Conservation (phyloP, 2,888 invertebrate genomes). For the Vandiemenella viatica region DNA sequence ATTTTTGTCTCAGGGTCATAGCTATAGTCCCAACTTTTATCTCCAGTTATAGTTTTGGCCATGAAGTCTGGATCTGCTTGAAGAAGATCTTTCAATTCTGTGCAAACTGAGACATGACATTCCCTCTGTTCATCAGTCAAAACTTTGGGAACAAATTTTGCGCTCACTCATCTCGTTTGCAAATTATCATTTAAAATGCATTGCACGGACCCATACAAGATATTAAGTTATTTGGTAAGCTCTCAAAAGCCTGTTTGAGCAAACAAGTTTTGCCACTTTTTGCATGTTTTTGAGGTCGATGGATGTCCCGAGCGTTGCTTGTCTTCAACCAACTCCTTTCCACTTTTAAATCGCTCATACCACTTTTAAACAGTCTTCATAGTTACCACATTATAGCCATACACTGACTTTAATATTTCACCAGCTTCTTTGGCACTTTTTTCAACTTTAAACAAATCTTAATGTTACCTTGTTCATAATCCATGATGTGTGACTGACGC, state of each 20-base stretch:
- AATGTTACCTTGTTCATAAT: not conserved
- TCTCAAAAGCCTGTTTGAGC: not conserved
- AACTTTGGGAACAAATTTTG: not conserved
- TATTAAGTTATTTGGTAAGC: not conserved
- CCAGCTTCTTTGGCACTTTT: not conserved
- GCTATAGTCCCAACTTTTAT: not conserved
- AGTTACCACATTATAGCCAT: not conserved
- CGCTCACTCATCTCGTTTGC: not conserved
- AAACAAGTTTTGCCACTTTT: not conserved
- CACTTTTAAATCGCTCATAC: too few relatives aligned
- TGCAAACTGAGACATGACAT: conserved; percentile 1
- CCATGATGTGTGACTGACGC: not conserved
- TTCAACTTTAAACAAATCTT: not conserved
- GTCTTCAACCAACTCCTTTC: not conserved
- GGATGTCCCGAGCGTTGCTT: not conserved
- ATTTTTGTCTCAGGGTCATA: conserved; percentile 1
- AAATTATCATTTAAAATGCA: not conserved
- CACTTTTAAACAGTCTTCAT: not conserved
- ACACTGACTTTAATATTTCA: not conserved
- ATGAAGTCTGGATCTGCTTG: not conserved
- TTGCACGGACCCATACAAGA: not conserved
- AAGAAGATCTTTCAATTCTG: not conserved
- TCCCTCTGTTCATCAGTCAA: not conserved
- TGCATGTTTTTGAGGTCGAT: not conserved
- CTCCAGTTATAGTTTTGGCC: not conserved